These are phyloP conservation scores for Lepidonotus clava DNA, from an alignment of 2,888 invertebrate species.

Conservation along the genomic window DNA sequence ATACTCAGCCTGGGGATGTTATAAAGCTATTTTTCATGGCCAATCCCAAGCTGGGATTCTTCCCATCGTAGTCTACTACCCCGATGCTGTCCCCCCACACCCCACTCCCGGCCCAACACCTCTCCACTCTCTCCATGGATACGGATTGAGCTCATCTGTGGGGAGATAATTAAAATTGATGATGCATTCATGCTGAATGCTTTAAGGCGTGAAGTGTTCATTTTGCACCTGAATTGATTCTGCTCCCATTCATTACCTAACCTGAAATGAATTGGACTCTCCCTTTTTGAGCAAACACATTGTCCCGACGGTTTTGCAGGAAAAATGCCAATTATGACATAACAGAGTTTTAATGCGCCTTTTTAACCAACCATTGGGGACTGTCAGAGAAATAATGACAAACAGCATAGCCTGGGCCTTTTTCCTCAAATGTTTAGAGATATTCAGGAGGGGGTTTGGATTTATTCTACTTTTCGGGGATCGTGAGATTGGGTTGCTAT, in stretches of 20 bases:
- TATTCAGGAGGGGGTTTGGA: not conserved
- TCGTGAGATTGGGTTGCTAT: too few species aligned
- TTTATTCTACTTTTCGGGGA: not conserved
- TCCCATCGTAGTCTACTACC: too few species aligned
- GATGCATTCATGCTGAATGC: not conserved
- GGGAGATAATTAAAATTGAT: not conserved
- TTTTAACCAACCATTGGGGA: not conserved
- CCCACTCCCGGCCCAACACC: too few species aligned
- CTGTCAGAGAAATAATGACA: not conserved
- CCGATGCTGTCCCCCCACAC: too few species aligned
- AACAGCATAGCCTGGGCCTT: too few species aligned
- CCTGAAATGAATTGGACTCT: not conserved
- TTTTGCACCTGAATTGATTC: not conserved
- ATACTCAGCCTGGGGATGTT: too few species aligned
- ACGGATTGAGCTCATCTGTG: too few species aligned
- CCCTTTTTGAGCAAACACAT: not conserved
- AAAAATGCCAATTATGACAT: conserved; percentile 21
- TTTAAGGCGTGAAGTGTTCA: not conserved
- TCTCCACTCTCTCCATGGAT: too few species aligned
- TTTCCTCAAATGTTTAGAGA: too few species aligned
- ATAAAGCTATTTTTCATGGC: too few species aligned
- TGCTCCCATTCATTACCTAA: not conserved
- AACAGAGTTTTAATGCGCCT: not conserved
- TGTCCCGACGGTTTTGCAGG: not conserved
- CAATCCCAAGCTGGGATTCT: too few species aligned